A percentile compares a stretch with the other conserved stretches of the same genome.
Evolutionary conservation across 2,113 vertebrate genomes (phyloP).

Genomic region (Machaerirhynchus nigripectus): DNA sequence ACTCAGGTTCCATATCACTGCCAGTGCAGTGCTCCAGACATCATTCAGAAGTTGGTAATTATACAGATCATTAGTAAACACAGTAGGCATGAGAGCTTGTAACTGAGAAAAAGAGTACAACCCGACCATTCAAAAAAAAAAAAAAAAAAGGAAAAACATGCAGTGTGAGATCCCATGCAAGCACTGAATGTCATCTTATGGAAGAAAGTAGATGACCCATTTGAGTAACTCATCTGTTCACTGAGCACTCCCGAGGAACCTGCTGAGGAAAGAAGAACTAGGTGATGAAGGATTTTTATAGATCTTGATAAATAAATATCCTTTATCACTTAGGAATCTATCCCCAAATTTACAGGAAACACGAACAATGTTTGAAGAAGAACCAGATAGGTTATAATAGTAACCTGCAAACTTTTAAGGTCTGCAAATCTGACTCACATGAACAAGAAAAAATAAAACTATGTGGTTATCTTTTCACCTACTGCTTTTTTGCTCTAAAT

Average conservation of each 20-base stretch:
- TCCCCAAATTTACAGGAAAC: background rate
- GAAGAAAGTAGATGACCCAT: background rate
- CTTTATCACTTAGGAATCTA: background rate
- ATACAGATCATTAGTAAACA: background rate
- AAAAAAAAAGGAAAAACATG: background rate
- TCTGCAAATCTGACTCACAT: background rate
- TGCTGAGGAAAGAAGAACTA: background rate
- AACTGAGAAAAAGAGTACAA: background rate
- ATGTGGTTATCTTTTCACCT: background rate
- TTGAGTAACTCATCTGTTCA: background rate
- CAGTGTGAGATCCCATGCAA: background rate
- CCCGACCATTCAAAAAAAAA: rapidly evolving
- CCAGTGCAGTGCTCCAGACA: background rate
- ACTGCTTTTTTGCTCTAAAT: background rate
- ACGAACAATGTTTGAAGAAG: background rate
- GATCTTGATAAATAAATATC: background rate
- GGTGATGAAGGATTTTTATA: background rate
- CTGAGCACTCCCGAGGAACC: background rate
- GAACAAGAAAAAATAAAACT: background rate
- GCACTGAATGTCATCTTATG: background rate
- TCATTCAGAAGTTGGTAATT: background rate
- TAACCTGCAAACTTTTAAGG: background rate
- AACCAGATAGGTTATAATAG: background rate
- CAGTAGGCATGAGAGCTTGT: background rate
- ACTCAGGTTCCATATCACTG: background rate